phyloP scores from a whole-genome alignment of 2,888 invertebrate species.

The Incurvaria masculella region DNA sequence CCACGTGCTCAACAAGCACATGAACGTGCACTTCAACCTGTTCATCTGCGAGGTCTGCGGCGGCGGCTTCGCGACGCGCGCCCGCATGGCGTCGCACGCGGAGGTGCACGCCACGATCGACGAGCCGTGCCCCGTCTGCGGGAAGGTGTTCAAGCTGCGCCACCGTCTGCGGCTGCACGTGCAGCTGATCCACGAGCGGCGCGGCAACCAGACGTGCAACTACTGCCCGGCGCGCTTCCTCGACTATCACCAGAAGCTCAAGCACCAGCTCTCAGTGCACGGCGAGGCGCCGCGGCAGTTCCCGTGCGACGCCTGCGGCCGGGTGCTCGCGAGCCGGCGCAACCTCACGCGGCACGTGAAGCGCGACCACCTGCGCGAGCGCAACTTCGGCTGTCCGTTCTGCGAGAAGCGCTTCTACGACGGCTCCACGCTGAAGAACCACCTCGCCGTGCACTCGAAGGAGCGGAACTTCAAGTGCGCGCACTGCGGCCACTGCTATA shows the following conservation, averaged over 20 bases:
- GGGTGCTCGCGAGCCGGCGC: not conserved
- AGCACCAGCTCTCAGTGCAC: conserved; percentile 4
- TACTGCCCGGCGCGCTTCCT: conserved; percentile 7
- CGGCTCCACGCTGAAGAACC: not conserved
- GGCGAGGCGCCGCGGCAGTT: not conserved
- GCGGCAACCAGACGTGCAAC: conserved; percentile 1
- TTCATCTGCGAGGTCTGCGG: conserved; percentile 8
- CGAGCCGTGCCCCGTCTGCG: conserved; percentile 3
- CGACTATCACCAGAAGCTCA: conserved; percentile 2
- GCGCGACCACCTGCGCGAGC: not conserved
- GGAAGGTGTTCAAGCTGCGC: not conserved
- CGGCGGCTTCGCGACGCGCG: conserved; percentile 2
- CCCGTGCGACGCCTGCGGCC: conserved; percentile 1
- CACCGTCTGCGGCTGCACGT: conserved; percentile 2
- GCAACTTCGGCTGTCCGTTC: not conserved
- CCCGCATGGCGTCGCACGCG: conserved; percentile 2
- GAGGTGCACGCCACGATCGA: conserved; percentile 1
- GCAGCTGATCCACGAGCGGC: conserved; percentile 2
- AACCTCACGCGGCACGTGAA: not conserved
- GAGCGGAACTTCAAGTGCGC: conserved; percentile 4
- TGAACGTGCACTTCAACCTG: conserved; percentile 7
- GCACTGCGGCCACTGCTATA: conserved; percentile 1
- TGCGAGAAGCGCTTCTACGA: not conserved
- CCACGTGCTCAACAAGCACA: conserved; percentile 5
- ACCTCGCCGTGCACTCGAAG: not conserved